phyloP scores from a whole-genome alignment of 2,888 invertebrate genomes.

The Epinotia ramella region DNA sequence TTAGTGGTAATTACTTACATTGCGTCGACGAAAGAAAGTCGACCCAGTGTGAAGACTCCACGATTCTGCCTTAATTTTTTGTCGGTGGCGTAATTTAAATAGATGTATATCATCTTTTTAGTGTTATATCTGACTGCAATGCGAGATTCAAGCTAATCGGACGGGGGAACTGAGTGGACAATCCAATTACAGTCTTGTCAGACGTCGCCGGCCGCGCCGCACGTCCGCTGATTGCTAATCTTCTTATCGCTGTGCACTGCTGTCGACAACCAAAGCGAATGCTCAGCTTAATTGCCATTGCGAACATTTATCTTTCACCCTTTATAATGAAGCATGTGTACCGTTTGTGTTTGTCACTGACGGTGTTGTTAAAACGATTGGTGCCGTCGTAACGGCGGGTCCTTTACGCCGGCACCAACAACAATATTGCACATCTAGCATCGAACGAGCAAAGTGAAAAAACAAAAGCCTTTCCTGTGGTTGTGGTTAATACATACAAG shows the following conservation, averaged over 20 bases:
- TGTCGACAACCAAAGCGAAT: slow-evolving; percentile 36
- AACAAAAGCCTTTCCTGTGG: too few species aligned
- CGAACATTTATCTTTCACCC: slow-evolving; percentile 39
- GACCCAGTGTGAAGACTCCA: background rate
- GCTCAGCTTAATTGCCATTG: slow-evolving; percentile 29
- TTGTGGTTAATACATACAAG: too few species aligned
- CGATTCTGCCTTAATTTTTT: background rate
- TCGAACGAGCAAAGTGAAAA: background rate
- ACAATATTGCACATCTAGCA: background rate
- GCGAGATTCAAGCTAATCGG: slow-evolving; percentile 41
- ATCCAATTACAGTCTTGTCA: slow-evolving; percentile 51
- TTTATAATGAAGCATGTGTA: slow-evolving; percentile 1
- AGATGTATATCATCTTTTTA: background rate
- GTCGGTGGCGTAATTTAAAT: background rate
- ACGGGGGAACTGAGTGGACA: slow-evolving; percentile 50
- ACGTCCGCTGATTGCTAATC: slow-evolving; percentile 43
- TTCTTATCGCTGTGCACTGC: slow-evolving; percentile 43
- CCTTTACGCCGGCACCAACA: too few species aligned
- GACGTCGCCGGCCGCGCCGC: slow-evolving; percentile 34
- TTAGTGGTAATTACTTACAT: background rate
- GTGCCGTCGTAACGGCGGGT: background rate
- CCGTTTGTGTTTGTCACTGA: background rate
- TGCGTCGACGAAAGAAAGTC: background rate
- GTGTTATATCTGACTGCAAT: slow-evolving; percentile 29
- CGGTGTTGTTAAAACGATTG: background rate